phyloP scores from a whole-genome alignment of 1,140 invertebrate species.

The Euura lappo region DNA sequence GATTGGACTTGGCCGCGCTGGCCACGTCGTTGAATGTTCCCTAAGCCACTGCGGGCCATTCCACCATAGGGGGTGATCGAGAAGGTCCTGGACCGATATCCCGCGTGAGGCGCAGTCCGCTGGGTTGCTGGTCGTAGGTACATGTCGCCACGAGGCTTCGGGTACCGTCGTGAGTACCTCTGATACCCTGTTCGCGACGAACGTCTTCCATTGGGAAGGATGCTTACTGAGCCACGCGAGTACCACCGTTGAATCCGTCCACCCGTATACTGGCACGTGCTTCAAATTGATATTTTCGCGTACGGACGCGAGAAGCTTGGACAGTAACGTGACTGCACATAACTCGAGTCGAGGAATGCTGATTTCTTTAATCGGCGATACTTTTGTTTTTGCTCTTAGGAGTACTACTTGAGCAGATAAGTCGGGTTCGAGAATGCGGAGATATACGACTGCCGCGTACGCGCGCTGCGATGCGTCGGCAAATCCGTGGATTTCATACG shows the following conservation, averaged over 20 bases:
- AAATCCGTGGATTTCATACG: slow-evolving; percentile 34
- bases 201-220: slow-evolving; percentile 24
- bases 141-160: slow-evolving; percentile 24
- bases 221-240: slow-evolving; percentile 27
- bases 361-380: slow-evolving; percentile 33
- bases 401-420: not conserved
- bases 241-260: slow-evolving; percentile 26
- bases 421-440: slow-evolving; percentile 16
- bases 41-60: slow-evolving; percentile 11
- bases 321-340: slow-evolving; percentile 18
- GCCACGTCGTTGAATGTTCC: slow-evolving; percentile 5
- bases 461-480: slow-evolving; percentile 33
- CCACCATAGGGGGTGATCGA: slow-evolving; percentile 6
- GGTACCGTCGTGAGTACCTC: slow-evolving; percentile 19
- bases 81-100: slow-evolving; percentile 13
- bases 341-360: slow-evolving; percentile 35
- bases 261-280: slow-evolving; percentile 1
- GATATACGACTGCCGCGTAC: slow-evolving; percentile 30
- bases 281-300: not conserved
- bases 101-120: slow-evolving; percentile 27
- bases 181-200: slow-evolving; percentile 28
- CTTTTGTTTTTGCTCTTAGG: slow-evolving; percentile 22
- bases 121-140: slow-evolving; percentile 24
- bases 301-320: slow-evolving; percentile 5
- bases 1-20: not conserved